phyloP scores from a whole-genome alignment of 2,888 invertebrate genomes.

The Drosophila limbata region DNA sequence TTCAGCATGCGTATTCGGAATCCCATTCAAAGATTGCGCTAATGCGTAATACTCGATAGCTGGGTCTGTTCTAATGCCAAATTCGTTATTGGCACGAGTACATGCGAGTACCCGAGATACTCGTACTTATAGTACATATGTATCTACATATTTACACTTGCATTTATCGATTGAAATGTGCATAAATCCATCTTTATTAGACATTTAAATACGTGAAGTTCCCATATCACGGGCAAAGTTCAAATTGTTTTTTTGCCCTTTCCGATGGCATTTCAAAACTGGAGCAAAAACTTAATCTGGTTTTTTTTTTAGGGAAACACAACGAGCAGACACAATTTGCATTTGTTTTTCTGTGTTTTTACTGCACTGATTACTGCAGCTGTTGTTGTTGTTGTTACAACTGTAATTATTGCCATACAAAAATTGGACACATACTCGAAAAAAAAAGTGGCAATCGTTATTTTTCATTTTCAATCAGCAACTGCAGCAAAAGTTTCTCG shows the following conservation, averaged over 20 bases:
- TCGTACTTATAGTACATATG: background rate
- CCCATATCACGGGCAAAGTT: conserved; percentile 6
- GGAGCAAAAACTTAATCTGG: background rate
- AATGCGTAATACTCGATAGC: conserved; percentile 15
- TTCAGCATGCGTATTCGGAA: background rate
- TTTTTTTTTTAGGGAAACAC: conserved; percentile 9
- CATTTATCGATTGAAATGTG: conserved; percentile 5
- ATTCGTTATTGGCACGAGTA: background rate
- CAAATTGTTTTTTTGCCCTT: conserved; percentile 16
- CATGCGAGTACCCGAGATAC: background rate
- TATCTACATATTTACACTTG: background rate
- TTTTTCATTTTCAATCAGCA: conserved; percentile 23
- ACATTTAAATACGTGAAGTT: conserved; percentile 8
- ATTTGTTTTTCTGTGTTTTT: conserved; percentile 11
- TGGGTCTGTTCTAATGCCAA: conserved; percentile 8
- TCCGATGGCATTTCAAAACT: conserved; percentile 12
- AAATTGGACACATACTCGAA: conserved; percentile 25
- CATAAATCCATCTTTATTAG: conserved; percentile 2
- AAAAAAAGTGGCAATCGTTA: conserved; percentile 13
- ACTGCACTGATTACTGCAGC: background rate
- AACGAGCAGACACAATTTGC: conserved; percentile 9
- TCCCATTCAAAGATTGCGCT: background rate
- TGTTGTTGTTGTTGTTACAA: background rate
- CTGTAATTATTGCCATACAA: conserved; percentile 17
- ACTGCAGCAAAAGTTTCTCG: conserved; percentile 1